A percentile compares a stretch with the other conserved stretches of the same genome.
These are phyloP conservation scores for Tangachromis dhanisi DNA, from an alignment of 2,113 vertebrate species.

Conservation along the genomic window DNA sequence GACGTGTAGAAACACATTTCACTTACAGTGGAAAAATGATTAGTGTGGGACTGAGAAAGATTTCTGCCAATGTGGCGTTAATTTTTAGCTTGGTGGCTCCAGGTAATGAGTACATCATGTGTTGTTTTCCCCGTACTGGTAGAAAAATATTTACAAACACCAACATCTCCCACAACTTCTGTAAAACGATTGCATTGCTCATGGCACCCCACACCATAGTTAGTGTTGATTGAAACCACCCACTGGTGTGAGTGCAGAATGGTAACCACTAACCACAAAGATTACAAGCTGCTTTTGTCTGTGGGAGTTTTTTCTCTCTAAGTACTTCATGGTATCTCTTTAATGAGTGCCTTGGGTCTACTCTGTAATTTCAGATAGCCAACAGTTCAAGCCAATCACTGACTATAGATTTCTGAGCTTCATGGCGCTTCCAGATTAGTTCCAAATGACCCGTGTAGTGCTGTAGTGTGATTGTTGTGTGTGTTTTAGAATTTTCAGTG, in stretches of 20 bases:
- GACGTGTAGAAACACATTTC: background rate
- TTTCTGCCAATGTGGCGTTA: background rate
- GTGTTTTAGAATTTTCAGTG: background rate
- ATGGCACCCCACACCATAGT: background rate
- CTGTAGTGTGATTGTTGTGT: background rate
- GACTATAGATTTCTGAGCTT: background rate
- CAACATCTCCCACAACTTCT: background rate
- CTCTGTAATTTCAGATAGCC: background rate
- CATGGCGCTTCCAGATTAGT: background rate
- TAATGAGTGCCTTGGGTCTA: constrained; percentile 6
- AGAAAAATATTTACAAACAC: background rate
- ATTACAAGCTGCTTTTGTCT: background rate
- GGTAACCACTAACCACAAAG: background rate
- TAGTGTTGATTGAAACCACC: background rate
- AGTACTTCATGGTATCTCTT: background rate
- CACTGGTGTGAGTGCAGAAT: background rate
- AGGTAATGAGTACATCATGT: background rate
- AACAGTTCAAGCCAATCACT: background rate
- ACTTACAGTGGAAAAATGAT: background rate
- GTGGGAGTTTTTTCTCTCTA: background rate
- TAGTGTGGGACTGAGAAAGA: background rate
- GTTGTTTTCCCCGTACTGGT: background rate
- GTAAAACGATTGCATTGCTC: background rate
- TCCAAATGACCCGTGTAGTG: background rate
- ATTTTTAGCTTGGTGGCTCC: background rate